Conservation (phyloP, 1,140 invertebrate genomes). For the Bradynema listronoti region DNA sequence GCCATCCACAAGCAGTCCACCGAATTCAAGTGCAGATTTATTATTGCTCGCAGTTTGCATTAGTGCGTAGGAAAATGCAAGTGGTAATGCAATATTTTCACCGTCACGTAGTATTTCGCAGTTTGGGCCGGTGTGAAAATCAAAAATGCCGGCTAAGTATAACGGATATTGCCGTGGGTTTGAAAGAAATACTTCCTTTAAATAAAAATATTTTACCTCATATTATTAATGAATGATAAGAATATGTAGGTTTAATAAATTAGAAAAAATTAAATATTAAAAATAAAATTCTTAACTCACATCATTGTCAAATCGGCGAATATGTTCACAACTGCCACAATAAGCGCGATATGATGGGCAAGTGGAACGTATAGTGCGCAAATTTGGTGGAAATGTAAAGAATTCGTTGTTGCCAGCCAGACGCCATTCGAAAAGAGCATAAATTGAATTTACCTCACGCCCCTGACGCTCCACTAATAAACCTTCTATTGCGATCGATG, state of each 20-base stretch:
- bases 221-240: too few relatives aligned
- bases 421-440: too few relatives aligned
- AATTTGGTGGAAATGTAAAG: conserved; percentile 7
- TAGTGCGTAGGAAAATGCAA: conserved; percentile 51
- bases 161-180: conserved; percentile 47
- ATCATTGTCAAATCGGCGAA: conserved; percentile 18
- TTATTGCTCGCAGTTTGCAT: background rate
- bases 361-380: conserved; percentile 40
- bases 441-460: too few relatives aligned
- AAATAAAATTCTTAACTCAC: conserved; percentile 15
- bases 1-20: conserved; percentile 47
- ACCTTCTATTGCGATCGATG: too few relatives aligned
- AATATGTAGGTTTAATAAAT: too few relatives aligned
- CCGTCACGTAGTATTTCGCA: conserved; percentile 38
- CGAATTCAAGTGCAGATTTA: conserved; percentile 36
- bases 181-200: conserved; percentile 24
- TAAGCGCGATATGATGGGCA: conserved; percentile 46
- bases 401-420: too few relatives aligned
- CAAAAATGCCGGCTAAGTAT: conserved; percentile 50
- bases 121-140: conserved; percentile 44
- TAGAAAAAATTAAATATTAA: background rate
- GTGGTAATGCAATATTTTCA: conserved; percentile 42
- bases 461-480: too few relatives aligned
- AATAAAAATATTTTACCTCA: too few relatives aligned
- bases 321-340: conserved; percentile 41